phyloP scores from a whole-genome alignment of 2,797 vertebrate genomes.

The Diglossa cyanea region DNA sequence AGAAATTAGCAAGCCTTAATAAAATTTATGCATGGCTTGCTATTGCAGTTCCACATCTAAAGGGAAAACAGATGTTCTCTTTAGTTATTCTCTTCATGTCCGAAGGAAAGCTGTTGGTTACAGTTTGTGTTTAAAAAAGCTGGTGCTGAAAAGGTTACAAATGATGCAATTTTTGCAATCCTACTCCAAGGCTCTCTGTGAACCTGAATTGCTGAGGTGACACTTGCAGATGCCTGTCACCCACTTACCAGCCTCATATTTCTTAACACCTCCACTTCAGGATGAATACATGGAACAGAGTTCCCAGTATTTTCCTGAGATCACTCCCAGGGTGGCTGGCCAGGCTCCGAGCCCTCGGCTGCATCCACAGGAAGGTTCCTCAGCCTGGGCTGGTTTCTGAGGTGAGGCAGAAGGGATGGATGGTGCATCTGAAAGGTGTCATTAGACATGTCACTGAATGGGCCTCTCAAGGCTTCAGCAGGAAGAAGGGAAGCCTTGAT shows the following conservation, averaged over 20 bases:
- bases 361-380: not conserved
- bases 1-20: constrained; percentile 64
- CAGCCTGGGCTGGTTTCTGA: not conserved
- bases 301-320: not conserved
- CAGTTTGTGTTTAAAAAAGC: not conserved
- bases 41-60: constrained; percentile 44
- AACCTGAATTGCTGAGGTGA: constrained; percentile 38
- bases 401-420: not conserved
- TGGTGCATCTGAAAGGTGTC: not conserved
- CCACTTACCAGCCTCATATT: constrained; percentile 28
- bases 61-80: constrained; percentile 69
- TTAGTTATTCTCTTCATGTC: constrained; percentile 58
- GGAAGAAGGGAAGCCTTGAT: not conserved
- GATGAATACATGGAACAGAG: constrained; percentile 6
- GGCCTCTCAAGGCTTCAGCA: not conserved
- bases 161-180: constrained; percentile 33
- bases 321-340: not conserved
- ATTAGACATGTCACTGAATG: not conserved
- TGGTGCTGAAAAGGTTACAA: constrained; percentile 46
- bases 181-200: constrained; percentile 16
- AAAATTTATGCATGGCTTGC: constrained; percentile 57
- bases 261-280: constrained; percentile 17
- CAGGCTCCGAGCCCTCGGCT: not conserved
- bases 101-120: constrained; percentile 27
- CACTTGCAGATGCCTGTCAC: constrained; percentile 28